Percentiles rank a stretch among this genome's conserved stretches.
Evolutionary conservation across 2,797 vertebrate genomes (phyloP).

Genomic region (Momotus momota): DNA sequence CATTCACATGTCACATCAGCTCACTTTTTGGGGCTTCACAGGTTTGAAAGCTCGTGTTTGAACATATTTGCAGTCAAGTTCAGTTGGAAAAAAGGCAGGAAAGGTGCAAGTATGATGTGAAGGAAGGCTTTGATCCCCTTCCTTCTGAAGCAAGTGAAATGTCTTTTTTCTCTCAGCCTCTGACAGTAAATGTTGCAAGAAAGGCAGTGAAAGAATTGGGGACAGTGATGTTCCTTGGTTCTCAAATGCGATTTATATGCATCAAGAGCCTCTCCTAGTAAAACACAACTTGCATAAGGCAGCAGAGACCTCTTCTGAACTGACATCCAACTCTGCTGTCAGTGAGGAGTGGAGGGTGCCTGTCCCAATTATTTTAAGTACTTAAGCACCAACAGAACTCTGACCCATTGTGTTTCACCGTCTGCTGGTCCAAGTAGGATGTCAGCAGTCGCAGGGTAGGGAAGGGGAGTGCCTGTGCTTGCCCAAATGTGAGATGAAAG

Average conservation of each 20-base stretch:
- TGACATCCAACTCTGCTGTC: not conserved
- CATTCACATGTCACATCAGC: fast-evolving
- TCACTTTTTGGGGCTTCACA: not conserved
- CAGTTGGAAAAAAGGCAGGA: not conserved
- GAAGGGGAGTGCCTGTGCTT: fast-evolving
- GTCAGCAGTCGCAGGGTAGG: not conserved
- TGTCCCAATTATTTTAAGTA: not conserved
- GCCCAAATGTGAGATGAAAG: not conserved
- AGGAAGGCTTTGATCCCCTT: constrained; percentile 7
- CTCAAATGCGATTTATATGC: not conserved
- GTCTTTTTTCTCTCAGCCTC: not conserved
- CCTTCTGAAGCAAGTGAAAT: not conserved
- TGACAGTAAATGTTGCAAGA: not conserved
- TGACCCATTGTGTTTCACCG: not conserved
- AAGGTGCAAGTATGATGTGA: not conserved
- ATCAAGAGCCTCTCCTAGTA: not conserved
- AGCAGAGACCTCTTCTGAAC: not conserved
- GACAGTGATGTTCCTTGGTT: not conserved
- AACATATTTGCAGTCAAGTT: not conserved
- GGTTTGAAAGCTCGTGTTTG: not conserved
- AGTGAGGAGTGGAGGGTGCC: not conserved
- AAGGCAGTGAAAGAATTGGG: not conserved
- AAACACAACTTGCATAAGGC: not conserved
- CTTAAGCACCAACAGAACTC: not conserved
- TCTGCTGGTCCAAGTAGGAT: not conserved